Evolutionary conservation across 2,888 invertebrate species (phyloP).

Genomic region (Oligia latruncula): DNA sequence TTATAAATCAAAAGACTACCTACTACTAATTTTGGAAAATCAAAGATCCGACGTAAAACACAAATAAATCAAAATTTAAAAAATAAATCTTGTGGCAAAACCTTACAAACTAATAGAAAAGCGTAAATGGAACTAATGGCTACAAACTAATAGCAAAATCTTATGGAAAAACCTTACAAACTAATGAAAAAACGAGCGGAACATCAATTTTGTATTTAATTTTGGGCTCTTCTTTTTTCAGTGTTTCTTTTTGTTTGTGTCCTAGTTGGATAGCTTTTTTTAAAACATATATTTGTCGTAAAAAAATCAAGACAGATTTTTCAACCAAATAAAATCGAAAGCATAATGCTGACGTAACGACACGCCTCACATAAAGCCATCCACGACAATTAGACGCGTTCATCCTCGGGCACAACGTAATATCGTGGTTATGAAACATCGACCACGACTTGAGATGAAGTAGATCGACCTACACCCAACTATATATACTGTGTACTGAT

Average conservation of each 20-base stretch:
- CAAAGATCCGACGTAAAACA: background rate
- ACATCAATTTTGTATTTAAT: background rate
- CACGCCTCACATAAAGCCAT: constrained; percentile 72
- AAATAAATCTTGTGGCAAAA: background rate
- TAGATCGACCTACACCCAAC: constrained; percentile 81
- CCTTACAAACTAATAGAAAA: background rate
- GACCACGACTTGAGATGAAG: constrained; percentile 80
- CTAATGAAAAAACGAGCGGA: background rate
- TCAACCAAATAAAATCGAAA: constrained; percentile 11
- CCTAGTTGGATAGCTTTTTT: background rate
- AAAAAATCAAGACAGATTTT: background rate
- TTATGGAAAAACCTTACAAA: background rate
- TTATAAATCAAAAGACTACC: too few relatives aligned
- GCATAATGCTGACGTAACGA: constrained; percentile 25
- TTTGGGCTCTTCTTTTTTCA: too few relatives aligned
- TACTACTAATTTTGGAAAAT: background rate
- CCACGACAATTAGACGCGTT: constrained; percentile 82
- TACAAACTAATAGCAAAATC: too few relatives aligned
- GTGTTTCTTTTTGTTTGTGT: background rate
- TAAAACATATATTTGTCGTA: too few relatives aligned
- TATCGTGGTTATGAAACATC: constrained; percentile 82
- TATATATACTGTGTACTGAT: constrained; percentile 85
- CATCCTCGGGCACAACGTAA: constrained; percentile 76
- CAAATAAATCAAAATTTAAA: background rate
- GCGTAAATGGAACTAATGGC: too few relatives aligned